Base-by-base conservation (phyloP, 2,797 vertebrate species). In the Aplochiton taeniatus region DNA sequence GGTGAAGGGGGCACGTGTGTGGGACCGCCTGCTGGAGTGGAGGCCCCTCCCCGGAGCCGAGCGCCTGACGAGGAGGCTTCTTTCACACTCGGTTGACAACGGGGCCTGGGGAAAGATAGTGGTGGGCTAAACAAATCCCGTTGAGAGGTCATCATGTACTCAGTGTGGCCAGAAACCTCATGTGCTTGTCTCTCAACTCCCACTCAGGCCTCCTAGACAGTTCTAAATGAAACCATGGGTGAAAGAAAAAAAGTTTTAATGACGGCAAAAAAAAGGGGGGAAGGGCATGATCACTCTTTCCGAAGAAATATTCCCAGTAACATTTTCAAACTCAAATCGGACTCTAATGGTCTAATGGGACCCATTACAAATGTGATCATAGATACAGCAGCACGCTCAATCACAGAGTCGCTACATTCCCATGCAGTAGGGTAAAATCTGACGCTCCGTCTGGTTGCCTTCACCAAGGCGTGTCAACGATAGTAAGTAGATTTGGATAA, bases 61-160 rank as follows among this genome's bases (percentile, higher is more conserved):
- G 63, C 64, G 64, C 61, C 65, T 84, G 60, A 58, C 83, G 78
- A 53, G 73, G 84, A 73, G 74, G 67, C 65, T 85, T 83, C 74
- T 76, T 84, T 86, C 77, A 81, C 85, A 83, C 75, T 72, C 57
- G 42, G 70, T 68, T 78, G 83, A 87, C 80, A 87, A 78, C 74
- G 58, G 83, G 72, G 69, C 68, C 61, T 31, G 48, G 9, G 70
- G 50, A 77, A 76, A 72, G 82, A 86, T 70, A 52, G 42, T 11
- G 17, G 41, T 41, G 14, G 41, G 44, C 1, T 4, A 54, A 49
- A 41, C 31, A 31, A 61, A 2, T 31, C 31, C 31, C 16, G 4
- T 16, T 41, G 16, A 19, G 48, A 47, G 72, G 57, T 61, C 47
- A 58, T 72, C 59, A 52, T 19, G 46, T 68, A 43, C 42, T 54